phyloP scores from a whole-genome alignment of 2,113 vertebrate genomes.

The Rhodinocichla rosea region DNA sequence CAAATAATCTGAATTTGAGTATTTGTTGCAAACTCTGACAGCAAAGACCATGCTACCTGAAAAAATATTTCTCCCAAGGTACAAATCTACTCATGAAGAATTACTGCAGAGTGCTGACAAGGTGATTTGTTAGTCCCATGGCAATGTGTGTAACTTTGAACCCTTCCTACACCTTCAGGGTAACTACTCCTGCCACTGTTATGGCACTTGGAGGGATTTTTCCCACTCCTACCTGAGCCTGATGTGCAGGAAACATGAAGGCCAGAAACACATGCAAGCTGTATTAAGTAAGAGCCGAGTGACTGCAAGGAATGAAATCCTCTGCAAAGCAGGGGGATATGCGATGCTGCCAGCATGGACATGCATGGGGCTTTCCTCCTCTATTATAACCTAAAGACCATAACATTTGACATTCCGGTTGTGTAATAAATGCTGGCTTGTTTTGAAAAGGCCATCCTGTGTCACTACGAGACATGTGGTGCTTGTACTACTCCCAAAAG shows the following conservation, averaged over 20 bases:
- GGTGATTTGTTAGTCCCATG: neutral
- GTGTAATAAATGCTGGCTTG: slow-evolving; percentile 49
- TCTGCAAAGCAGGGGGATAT: neutral
- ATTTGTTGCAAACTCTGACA: neutral
- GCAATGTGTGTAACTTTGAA: neutral
- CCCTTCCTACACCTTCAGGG: neutral
- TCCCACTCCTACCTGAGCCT: neutral
- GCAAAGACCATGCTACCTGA: neutral
- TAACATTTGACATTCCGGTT: slow-evolving; percentile 49
- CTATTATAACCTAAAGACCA: slow-evolving; percentile 44
- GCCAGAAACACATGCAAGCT: neutral
- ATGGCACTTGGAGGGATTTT: neutral
- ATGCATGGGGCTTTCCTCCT: slow-evolving; percentile 32
- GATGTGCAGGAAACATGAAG: neutral
- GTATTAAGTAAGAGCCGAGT: neutral
- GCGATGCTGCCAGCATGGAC: neutral
- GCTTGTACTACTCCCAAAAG: neutral
- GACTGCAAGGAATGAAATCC: neutral
- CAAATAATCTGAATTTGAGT: neutral
- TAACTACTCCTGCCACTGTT: neutral
- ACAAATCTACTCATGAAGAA: neutral
- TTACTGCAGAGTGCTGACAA: neutral
- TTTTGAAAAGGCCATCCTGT: slow-evolving; percentile 48
- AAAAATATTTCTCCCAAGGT: neutral
- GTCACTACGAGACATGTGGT: slow-evolving; percentile 14